These are phyloP conservation scores for Cenopis cana DNA, from an alignment of 2,888 invertebrate species.

Conservation along the genomic window DNA sequence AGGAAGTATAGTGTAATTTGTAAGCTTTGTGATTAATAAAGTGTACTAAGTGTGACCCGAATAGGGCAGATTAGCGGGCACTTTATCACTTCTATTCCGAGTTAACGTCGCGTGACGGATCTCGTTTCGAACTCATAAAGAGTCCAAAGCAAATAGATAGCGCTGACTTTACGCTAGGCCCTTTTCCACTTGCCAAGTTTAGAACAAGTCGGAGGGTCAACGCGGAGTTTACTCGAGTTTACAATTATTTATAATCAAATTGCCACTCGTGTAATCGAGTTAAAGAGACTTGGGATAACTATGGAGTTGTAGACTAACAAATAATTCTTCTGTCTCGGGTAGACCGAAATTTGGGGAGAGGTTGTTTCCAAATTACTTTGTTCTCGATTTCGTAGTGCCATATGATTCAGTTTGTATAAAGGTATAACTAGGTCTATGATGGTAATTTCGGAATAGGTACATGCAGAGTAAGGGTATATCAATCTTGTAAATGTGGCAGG, in stretches of 20 bases:
- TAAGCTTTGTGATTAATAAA: slow-evolving; percentile 85
- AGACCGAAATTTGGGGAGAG: not conserved
- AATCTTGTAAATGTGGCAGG: slow-evolving; percentile 11
- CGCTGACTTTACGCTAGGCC: slow-evolving; percentile 80
- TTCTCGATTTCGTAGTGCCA: not conserved
- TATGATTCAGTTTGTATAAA: not conserved
- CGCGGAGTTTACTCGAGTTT: slow-evolving; percentile 75
- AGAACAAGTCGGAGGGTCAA: slow-evolving; percentile 70
- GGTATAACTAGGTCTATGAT: not conserved
- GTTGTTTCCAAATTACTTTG: not conserved
- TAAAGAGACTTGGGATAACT: slow-evolving; percentile 44
- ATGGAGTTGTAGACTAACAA: slow-evolving; percentile 20
- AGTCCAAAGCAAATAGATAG: slow-evolving; percentile 85
- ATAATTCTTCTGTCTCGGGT: slow-evolving; percentile 21
- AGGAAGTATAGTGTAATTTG: slow-evolving; percentile 84
- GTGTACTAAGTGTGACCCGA: slow-evolving; percentile 84
- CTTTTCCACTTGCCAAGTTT: slow-evolving; percentile 82
- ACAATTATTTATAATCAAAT: slow-evolving; percentile 80
- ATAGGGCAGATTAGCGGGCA: slow-evolving; percentile 85
- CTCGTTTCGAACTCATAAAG: slow-evolving; percentile 85
- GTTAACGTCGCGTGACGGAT: slow-evolving; percentile 85
- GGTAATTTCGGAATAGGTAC: not conserved
- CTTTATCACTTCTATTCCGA: slow-evolving; percentile 84
- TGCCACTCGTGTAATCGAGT: slow-evolving; percentile 74
- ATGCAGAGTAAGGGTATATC: not conserved